A percentile compares a stretch with the other conserved stretches of the same genome.
phyloP scores from a whole-genome alignment of 2,113 vertebrate species.

The Zosterops hypoxanthus region DNA sequence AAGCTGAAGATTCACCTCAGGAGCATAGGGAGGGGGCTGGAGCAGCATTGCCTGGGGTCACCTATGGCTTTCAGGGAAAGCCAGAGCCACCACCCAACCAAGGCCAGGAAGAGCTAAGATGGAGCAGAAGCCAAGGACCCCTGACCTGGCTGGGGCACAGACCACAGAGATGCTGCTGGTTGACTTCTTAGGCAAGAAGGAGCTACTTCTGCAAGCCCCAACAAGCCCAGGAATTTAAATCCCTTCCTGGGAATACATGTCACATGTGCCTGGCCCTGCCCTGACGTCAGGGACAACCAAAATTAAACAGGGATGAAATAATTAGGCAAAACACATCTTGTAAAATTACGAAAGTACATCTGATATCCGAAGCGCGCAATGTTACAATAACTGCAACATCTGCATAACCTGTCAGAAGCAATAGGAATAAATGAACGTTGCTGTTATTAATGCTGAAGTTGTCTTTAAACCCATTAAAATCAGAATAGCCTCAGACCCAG shows the following conservation, averaged over 20 bases:
- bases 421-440: background rate
- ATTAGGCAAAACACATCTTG: slow-evolving; percentile 45
- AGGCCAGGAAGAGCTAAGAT: background rate
- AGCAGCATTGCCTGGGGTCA: background rate
- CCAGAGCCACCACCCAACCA: background rate
- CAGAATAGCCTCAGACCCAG: background rate
- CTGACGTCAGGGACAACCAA: background rate
- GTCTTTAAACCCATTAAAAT: slow-evolving; percentile 44
- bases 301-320: slow-evolving; percentile 23
- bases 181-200: background rate
- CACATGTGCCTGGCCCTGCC: rapidly evolving
- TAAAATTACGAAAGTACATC: slow-evolving; percentile 46
- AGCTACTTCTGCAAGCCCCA: background rate
- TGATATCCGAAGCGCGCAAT: background rate
- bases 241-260: background rate
- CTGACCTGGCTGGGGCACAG: rapidly evolving
- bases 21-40: background rate
- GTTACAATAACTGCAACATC: slow-evolving; percentile 18
- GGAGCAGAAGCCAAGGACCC: background rate
- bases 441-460: slow-evolving; percentile 15
- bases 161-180: background rate
- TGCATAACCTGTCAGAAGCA: slow-evolving; percentile 37
- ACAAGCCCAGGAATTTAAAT: slow-evolving; percentile 10
- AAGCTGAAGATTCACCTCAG: background rate
- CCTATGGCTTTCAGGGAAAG: background rate